These are phyloP conservation scores for Agriopis aurantiaria DNA, from an alignment of 2,888 invertebrate genomes.

Conservation along the genomic window DNA sequence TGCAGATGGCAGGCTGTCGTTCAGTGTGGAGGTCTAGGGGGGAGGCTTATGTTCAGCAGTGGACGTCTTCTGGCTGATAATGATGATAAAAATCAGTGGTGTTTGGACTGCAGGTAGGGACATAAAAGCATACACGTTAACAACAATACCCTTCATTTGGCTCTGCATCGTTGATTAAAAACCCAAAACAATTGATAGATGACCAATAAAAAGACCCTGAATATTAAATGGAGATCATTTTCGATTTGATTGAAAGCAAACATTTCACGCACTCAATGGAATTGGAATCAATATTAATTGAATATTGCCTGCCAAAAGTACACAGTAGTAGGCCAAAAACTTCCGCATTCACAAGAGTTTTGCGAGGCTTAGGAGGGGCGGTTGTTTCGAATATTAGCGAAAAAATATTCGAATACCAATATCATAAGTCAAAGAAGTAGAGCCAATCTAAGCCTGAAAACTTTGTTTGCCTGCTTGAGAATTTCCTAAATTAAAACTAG, in stretches of 20 bases:
- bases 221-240: constrained; percentile 20
- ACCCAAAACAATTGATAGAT: background rate
- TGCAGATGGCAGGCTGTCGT: too few relatives aligned
- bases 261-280: constrained; percentile 27
- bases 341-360: constrained; percentile 6
- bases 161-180: background rate
- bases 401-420: too few relatives aligned
- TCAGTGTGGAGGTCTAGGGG: too few relatives aligned
- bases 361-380: background rate
- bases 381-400: background rate
- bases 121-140: too few relatives aligned
- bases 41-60: too few relatives aligned
- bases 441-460: too few relatives aligned
- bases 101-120: too few relatives aligned
- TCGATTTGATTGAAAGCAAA: constrained; percentile 41
- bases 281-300: constrained; percentile 19
- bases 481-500: too few relatives aligned
- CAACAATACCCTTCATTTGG: too few relatives aligned
- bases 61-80: too few relatives aligned
- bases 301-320: constrained; percentile 20
- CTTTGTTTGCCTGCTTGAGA: too few relatives aligned
- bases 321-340: constrained; percentile 14
- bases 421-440: background rate
- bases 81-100: too few relatives aligned
- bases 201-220: background rate